A percentile compares a stretch with the other conserved stretches of the same genome.
phyloP scores from a whole-genome alignment of 2,113 vertebrate species.

The Platichthys flesus region DNA sequence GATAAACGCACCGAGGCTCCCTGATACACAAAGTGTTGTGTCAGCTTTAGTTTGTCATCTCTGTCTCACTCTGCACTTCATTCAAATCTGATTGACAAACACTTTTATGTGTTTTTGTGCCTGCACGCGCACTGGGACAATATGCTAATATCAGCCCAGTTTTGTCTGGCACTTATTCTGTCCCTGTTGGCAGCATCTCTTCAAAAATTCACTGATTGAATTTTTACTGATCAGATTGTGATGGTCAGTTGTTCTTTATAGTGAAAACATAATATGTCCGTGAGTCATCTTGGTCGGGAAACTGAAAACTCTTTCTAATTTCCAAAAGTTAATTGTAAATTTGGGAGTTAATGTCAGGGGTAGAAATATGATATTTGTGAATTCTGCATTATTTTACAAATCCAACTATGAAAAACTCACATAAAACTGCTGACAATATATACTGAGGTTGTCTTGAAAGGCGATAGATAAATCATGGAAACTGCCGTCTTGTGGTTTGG shows the following conservation, averaged over 20 bases:
- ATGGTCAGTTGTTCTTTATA: neutral
- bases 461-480: no score
- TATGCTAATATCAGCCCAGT: conserved; percentile 22
- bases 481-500: neutral
- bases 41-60: conserved; percentile 28
- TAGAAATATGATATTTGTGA: no score
- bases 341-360: no score
- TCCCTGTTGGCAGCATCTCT: conserved; percentile 14
- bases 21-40: neutral
- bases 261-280: neutral
- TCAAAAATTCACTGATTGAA: neutral
- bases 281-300: neutral
- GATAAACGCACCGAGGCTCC: conserved; percentile 11
- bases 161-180: conserved; percentile 5
- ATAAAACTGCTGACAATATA: neutral
- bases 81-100: conserved; percentile 19
- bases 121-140: conserved; percentile 2
- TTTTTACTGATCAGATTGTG: neutral
- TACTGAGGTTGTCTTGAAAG: neutral
- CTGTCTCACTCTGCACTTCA: conserved; percentile 18
- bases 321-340: no score
- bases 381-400: neutral
- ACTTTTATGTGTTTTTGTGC: conserved; percentile 10
- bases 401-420: neutral
- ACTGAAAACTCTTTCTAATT: no score